These are phyloP conservation scores for Apeltes quadracus DNA, from an alignment of 2,113 vertebrate genomes.

Conservation along the genomic window DNA sequence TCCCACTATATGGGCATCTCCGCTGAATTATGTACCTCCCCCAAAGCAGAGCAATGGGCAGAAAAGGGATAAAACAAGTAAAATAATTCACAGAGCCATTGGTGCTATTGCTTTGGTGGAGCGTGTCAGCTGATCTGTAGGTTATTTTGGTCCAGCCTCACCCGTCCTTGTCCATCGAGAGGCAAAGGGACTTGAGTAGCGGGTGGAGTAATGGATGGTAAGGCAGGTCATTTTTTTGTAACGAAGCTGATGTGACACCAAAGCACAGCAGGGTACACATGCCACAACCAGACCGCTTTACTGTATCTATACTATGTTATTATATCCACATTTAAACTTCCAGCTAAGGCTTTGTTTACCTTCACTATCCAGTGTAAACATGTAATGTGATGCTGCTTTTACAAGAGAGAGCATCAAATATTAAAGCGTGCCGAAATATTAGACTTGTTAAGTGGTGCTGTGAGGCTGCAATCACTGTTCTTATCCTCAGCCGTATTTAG, in stretches of 20 bases:
- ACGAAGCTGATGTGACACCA: not conserved
- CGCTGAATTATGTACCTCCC: slow-evolving; percentile 31
- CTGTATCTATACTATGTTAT: not conserved
- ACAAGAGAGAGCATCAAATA: slow-evolving; percentile 38
- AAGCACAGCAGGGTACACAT: slow-evolving; percentile 9
- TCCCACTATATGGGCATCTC: not conserved
- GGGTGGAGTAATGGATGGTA: not conserved
- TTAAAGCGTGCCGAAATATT: slow-evolving; percentile 48
- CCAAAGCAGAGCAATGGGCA: slow-evolving; percentile 5
- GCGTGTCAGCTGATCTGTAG: slow-evolving; percentile 18
- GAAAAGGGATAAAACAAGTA: not conserved
- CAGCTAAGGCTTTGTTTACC: slow-evolving; percentile 41
- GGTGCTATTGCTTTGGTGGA: slow-evolving; percentile 21
- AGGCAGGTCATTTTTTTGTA: not conserved
- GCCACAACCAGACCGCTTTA: not conserved
- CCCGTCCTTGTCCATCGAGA: slow-evolving; percentile 15
- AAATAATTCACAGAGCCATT: slow-evolving; percentile 17
- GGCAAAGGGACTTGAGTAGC: slow-evolving; percentile 10
- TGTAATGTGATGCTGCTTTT: slow-evolving; percentile 32
- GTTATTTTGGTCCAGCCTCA: slow-evolving; percentile 43
- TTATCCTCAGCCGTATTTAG: slow-evolving; percentile 30
- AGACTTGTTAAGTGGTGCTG: slow-evolving; percentile 17
- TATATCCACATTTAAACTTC: slow-evolving; percentile 7
- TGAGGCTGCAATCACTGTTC: slow-evolving; percentile 35
- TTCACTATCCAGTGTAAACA: slow-evolving; percentile 32